phyloP scores from a whole-genome alignment of 2,113 vertebrate genomes.

The Bos javanicus region DNA sequence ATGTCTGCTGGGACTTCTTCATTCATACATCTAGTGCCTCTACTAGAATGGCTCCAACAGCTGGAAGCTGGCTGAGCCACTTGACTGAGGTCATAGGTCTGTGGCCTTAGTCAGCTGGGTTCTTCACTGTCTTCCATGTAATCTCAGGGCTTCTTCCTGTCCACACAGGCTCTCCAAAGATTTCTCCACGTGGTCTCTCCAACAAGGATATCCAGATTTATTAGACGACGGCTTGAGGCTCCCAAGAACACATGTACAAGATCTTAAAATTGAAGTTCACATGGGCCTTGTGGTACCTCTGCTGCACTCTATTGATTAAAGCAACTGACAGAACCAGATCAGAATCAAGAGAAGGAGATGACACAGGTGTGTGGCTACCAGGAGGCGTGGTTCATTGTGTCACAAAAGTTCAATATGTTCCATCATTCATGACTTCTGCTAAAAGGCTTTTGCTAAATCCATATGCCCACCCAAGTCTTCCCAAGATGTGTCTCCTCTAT shows the following conservation, averaged over 20 bases:
- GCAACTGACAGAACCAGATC: not conserved
- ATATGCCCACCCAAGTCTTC: not conserved
- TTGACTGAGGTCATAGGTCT: not conserved
- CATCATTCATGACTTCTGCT: not conserved
- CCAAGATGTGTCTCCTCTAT: not conserved
- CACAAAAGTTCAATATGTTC: not conserved
- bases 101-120: too few species aligned
- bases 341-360: not conserved
- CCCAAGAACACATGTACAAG: not conserved
- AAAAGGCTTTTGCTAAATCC: not conserved
- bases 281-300: not conserved
- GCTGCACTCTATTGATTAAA: not conserved
- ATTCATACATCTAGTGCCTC: not conserved
- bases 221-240: not conserved
- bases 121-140: not conserved
- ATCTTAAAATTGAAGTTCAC: not conserved
- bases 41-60: not conserved
- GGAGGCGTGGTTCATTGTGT: not conserved
- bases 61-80: not conserved
- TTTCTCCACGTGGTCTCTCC: not conserved
- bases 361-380: not conserved
- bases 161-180: not conserved
- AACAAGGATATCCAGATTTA: not conserved
- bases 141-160: not conserved
- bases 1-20: not conserved